Conservation (phyloP, 2,797 vertebrate species). For the Rousettus madagascariensis region DNA sequence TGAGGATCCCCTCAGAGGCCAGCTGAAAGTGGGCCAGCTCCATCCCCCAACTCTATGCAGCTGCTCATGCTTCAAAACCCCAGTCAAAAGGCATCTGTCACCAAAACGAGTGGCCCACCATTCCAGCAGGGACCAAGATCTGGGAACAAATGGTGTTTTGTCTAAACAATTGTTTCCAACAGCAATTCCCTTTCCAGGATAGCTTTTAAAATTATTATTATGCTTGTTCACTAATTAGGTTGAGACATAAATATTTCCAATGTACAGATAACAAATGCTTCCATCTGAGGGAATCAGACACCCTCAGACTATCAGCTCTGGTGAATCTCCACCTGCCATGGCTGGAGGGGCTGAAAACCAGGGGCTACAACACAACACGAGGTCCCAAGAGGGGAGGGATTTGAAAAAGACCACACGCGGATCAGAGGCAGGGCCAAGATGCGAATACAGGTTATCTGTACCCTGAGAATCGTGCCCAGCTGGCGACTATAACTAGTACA, state of each 20-base stretch:
- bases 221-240: constrained; percentile 75
- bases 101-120: constrained; percentile 67
- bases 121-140: constrained; percentile 67
- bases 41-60: not conserved
- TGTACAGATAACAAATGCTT: constrained; percentile 70
- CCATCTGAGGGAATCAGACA: constrained; percentile 31
- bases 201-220: constrained; percentile 59
- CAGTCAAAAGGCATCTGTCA: constrained; percentile 77
- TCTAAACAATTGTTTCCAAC: constrained; percentile 77
- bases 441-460: not conserved
- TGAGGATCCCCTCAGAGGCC: not conserved
- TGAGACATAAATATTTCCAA: constrained; percentile 70
- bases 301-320: constrained; percentile 16
- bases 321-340: constrained; percentile 16
- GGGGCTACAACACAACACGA: not conserved
- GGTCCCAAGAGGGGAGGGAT: not conserved
- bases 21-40: not conserved
- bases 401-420: not conserved
- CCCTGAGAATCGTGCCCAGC: not conserved
- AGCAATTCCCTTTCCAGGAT: constrained; percentile 76
- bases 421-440: not conserved
- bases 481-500: not conserved
- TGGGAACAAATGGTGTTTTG: constrained; percentile 80
- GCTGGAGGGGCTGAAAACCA: not conserved
- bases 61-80: constrained; percentile 62